These are phyloP conservation scores for Clavelina lepadiformis DNA, from an alignment of 23 tunicate species.

Conservation along the genomic window DNA sequence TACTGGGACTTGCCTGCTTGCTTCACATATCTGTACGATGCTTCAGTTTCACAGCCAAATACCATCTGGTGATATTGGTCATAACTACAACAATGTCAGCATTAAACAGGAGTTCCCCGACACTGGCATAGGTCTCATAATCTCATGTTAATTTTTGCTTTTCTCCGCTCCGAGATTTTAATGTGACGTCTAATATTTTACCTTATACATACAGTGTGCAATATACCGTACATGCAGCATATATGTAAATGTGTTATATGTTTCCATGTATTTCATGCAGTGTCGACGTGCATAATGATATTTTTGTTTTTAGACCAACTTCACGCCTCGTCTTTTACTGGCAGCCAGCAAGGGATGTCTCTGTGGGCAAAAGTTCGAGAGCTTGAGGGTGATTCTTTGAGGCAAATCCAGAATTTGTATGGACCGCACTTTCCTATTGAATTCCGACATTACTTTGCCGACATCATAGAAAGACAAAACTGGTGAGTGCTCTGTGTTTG, in stretches of 20 bases:
- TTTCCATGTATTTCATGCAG: background rate
- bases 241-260: background rate
- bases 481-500: constrained; percentile 42
- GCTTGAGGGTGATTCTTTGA: constrained; percentile 82
- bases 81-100: constrained; percentile 26
- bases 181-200: too few relatives aligned
- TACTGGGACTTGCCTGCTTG: too few relatives aligned
- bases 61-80: constrained; percentile 20
- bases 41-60: constrained; percentile 29
- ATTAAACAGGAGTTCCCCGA: constrained; percentile 32
- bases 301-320: constrained; percentile 28
- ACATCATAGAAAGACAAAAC: constrained; percentile 74
- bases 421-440: constrained; percentile 97
- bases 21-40: too few relatives aligned
- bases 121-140: constrained; percentile 14
- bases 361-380: constrained; percentile 96
- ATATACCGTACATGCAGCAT: background rate
- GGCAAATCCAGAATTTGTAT: constrained; percentile 89
- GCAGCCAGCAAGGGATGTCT: constrained; percentile 47
- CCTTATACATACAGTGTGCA: background rate
- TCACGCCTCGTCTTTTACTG: constrained; percentile 28
- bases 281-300: background rate
- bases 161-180: too few relatives aligned
- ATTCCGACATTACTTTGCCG: constrained; percentile 96
- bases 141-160: background rate